A percentile compares a stretch with the other conserved stretches of the same genome.
Conservation (phyloP, 2,113 vertebrate genomes). For the Oxygymnocypris stewartii region DNA sequence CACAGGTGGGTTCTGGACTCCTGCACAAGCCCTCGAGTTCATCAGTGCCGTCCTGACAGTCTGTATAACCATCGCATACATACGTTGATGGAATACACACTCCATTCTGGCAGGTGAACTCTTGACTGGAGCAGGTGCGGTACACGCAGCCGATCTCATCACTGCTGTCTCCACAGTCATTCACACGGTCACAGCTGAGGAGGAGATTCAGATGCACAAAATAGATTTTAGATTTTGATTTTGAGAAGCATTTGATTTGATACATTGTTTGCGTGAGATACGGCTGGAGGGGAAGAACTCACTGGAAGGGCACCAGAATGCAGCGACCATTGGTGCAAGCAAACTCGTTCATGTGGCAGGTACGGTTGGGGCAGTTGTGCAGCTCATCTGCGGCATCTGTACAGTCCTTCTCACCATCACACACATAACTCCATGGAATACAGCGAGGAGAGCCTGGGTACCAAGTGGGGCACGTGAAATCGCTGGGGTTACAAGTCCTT, state of each 20-base stretch:
- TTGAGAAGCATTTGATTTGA: not conserved
- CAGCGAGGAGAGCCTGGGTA: conserved; percentile 74
- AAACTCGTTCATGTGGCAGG: conserved; percentile 86
- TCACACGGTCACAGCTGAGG: conserved; percentile 88
- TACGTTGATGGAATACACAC: conserved; percentile 84
- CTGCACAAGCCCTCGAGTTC: conserved; percentile 86
- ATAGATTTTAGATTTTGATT: not conserved
- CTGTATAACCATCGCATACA: conserved; percentile 90
- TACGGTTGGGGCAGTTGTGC: conserved; percentile 88
- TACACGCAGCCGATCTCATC: conserved; percentile 91
- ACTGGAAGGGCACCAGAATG: conserved; percentile 74
- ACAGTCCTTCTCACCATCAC: conserved; percentile 92
- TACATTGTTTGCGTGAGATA: conserved; percentile 63
- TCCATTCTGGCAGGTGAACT: conserved; percentile 96
- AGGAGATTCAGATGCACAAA: not conserved
- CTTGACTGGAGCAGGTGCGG: conserved; percentile 79
- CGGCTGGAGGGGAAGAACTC: conserved; percentile 75
- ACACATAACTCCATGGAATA: conserved; percentile 82
- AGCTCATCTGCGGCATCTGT: conserved; percentile 87
- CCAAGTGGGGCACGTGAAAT: conserved; percentile 87
- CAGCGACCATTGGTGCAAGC: conserved; percentile 90
- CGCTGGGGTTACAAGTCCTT: conserved; percentile 82
- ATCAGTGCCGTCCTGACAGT: conserved; percentile 93
- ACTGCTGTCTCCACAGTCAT: conserved; percentile 95
- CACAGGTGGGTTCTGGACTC: conserved; percentile 83